These are phyloP conservation scores for Parus major DNA, from an alignment of 2,113 vertebrate species.

Conservation along the genomic window DNA sequence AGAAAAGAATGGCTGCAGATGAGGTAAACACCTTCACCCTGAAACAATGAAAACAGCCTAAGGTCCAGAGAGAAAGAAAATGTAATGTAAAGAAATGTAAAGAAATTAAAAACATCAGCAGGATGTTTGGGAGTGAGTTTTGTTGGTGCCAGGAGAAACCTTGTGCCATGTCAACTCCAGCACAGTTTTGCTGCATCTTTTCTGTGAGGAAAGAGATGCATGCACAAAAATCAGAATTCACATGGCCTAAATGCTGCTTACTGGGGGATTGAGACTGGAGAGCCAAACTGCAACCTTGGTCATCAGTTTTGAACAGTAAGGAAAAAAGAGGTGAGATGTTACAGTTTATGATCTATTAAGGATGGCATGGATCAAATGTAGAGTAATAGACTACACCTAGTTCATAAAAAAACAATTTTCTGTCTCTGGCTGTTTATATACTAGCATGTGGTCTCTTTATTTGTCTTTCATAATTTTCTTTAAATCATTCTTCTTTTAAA, in stretches of 20 bases:
- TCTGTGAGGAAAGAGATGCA: not conserved
- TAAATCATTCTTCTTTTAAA: not conserved
- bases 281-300: not conserved
- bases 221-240: not conserved
- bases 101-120: not conserved
- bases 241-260: not conserved
- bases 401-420: not conserved
- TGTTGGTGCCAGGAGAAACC: not conserved
- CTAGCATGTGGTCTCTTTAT: not conserved
- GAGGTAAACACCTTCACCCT: not conserved
- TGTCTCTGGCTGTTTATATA: not conserved
- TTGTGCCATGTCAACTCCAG: not conserved
- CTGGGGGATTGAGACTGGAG: not conserved
- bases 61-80: not conserved
- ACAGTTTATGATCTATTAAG: not conserved
- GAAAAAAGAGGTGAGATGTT: not conserved
- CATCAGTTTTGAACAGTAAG: not conserved
- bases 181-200: not conserved
- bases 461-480: not conserved
- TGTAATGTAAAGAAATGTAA: no score
- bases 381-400: not conserved
- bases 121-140: not conserved
- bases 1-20: not conserved
- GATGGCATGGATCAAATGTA: not conserved
- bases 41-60: not conserved